Percentiles rank a stretch among this genome's conserved stretches.
Evolutionary conservation across 2,797 vertebrate genomes (phyloP).

Genomic region (Epinephelus awoara): DNA sequence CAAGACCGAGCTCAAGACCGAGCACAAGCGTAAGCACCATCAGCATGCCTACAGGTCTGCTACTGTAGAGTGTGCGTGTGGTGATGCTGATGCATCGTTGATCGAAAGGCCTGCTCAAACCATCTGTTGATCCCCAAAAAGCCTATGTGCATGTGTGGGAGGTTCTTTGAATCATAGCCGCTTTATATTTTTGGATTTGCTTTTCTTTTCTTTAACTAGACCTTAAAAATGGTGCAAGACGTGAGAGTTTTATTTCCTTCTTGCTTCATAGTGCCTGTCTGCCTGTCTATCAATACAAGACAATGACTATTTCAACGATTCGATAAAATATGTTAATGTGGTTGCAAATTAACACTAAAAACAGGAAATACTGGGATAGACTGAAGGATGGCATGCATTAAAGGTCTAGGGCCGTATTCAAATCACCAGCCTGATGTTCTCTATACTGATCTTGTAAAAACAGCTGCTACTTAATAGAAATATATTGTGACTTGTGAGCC

Average conservation of each 20-base stretch:
- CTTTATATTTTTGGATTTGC: neutral
- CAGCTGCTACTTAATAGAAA: conserved; percentile 23
- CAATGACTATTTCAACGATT: neutral
- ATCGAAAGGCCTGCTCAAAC: neutral
- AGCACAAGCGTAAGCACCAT: conserved; percentile 6
- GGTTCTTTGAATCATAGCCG: neutral
- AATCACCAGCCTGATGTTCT: conserved; percentile 26
- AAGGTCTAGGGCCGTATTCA: neutral
- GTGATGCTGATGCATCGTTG: conserved; percentile 6
- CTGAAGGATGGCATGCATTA: neutral
- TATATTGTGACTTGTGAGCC: conserved; percentile 4
- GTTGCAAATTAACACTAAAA: conserved; percentile 1
- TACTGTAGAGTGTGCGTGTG: neutral
- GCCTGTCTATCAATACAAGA: neutral
- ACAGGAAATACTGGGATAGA: neutral
- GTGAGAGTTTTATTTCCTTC: neutral
- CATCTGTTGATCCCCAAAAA: neutral
- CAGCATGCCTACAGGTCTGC: conserved; percentile 4
- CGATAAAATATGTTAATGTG: conserved; percentile 7
- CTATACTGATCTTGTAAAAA: conserved; percentile 13
- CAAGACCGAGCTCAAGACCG: conserved; percentile 22
- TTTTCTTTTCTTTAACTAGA: neutral
- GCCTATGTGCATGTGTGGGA: conserved; percentile 7
- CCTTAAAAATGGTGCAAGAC: neutral
- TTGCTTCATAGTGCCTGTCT: neutral